phyloP scores from a whole-genome alignment of 2,797 vertebrate species.

The Malacoraja senta region DNA sequence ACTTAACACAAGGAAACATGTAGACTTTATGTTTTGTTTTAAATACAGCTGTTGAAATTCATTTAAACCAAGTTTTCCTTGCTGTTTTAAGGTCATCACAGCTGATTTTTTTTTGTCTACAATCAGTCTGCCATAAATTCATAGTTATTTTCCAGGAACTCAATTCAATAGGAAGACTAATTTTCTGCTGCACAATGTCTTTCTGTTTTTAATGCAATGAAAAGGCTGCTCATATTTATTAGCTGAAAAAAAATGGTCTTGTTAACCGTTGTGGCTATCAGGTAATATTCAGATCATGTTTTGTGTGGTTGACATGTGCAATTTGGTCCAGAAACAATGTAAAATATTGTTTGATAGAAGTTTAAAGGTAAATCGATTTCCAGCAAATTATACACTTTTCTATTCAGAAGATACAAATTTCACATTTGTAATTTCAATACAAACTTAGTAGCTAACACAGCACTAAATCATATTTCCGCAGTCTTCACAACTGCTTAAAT shows the following conservation, averaged over 20 bases:
- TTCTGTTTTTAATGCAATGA: not conserved
- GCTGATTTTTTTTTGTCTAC: not conserved
- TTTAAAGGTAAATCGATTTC: not conserved
- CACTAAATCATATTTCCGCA: not conserved
- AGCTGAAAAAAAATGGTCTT: not conserved
- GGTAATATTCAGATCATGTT: not conserved
- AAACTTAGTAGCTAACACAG: not conserved
- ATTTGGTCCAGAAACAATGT: not conserved
- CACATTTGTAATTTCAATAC: constrained; percentile 19
- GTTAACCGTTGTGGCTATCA: not conserved
- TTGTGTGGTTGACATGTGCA: not conserved
- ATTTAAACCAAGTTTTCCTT: constrained; percentile 6
- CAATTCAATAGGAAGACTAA: not conserved
- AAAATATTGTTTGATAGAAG: not conserved
- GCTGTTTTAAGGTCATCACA: not conserved
- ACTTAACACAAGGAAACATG: constrained; percentile 7
- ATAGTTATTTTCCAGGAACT: constrained; percentile 7
- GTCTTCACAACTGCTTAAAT: not conserved
- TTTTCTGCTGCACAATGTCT: not conserved
- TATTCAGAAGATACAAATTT: not conserved
- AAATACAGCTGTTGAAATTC: not conserved
- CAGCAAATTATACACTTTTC: not conserved
- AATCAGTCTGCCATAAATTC: not conserved
- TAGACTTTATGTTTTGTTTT: not conserved
- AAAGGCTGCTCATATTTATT: not conserved